phyloP scores from a whole-genome alignment of 92 coral and sea anemone genomes.

The Palythoa caribaeorum region DNA sequence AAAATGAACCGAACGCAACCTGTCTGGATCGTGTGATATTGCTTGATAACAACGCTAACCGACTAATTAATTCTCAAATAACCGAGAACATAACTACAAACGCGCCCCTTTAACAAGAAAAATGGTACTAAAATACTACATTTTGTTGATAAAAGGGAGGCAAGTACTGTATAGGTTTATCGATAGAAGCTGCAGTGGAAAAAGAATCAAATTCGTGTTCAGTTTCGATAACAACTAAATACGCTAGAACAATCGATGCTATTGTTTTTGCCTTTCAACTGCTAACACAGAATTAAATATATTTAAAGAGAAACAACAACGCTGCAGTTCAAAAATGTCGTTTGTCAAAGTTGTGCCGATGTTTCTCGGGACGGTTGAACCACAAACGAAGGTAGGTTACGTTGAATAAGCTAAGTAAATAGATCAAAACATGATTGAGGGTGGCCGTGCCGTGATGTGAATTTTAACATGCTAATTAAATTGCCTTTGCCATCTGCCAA shows the following conservation, averaged over 20 bases:
- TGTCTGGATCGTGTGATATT: slow-evolving; percentile 7
- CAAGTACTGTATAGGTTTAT: neutral
- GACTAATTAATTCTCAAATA: neutral
- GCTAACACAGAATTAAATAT: neutral
- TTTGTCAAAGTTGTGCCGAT: neutral
- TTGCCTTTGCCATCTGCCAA: neutral
- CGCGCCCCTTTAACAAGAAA: neutral
- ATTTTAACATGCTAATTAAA: neutral
- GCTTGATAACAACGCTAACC: neutral
- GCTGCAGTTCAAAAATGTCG: neutral
- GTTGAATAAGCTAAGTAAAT: neutral
- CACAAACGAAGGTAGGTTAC: no score
- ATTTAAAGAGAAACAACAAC: neutral
- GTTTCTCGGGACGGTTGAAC: neutral
- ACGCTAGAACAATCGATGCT: neutral
- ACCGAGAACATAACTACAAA: neutral
- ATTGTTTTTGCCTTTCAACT: neutral
- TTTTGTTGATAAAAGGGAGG: neutral
- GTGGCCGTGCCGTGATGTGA: neutral
- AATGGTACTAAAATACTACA: neutral
- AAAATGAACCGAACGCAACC: neutral
- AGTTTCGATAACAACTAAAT: neutral
- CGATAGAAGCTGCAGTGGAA: neutral
- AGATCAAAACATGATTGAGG: neutral
- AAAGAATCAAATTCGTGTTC: neutral